Evolutionary conservation across 2,888 invertebrate genomes (phyloP).

Genomic region (Epinotia demarniana): DNA sequence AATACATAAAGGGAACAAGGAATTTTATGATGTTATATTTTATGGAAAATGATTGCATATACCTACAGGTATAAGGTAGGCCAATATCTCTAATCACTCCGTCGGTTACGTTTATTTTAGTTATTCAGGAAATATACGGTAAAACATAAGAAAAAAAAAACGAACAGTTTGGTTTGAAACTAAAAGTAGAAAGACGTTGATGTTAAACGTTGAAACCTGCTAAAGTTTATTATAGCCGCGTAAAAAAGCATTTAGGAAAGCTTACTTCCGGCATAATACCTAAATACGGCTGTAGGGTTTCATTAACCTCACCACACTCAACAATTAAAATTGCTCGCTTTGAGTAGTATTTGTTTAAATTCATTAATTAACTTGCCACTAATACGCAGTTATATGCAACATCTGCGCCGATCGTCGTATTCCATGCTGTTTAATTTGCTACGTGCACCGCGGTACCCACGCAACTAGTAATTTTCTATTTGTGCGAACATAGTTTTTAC

Average conservation of each 20-base stretch:
- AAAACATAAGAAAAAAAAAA: too few relatives aligned
- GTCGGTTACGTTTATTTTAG: neutral
- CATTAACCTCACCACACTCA: conserved; percentile 62
- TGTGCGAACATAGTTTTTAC: conserved; percentile 64
- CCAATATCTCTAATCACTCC: too few relatives aligned
- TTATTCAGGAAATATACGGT: too few relatives aligned
- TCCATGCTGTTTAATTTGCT: conserved; percentile 73
- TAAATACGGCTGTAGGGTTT: conserved; percentile 54
- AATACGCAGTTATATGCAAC: conserved; percentile 80
- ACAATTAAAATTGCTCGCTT: conserved; percentile 79
- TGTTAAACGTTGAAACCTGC: neutral
- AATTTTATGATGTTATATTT: too few relatives aligned
- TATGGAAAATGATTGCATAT: too few relatives aligned
- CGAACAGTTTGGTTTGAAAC: too few relatives aligned
- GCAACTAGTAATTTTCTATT: conserved; percentile 71
- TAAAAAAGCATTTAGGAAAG: conserved; percentile 23
- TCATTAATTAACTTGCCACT: conserved; percentile 78
- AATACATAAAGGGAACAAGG: too few relatives aligned
- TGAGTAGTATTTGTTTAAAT: conserved; percentile 81
- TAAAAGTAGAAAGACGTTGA: too few relatives aligned
- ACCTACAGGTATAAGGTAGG: too few relatives aligned
- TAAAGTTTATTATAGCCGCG: conserved; percentile 4
- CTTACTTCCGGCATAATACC: conserved; percentile 37
- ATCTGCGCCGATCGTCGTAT: conserved; percentile 70
- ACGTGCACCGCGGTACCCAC: conserved; percentile 57